A percentile compares a stretch with the other conserved stretches of the same genome.
phyloP scores from a whole-genome alignment of 1,140 invertebrate species.

The Megalonaias nervosa region DNA sequence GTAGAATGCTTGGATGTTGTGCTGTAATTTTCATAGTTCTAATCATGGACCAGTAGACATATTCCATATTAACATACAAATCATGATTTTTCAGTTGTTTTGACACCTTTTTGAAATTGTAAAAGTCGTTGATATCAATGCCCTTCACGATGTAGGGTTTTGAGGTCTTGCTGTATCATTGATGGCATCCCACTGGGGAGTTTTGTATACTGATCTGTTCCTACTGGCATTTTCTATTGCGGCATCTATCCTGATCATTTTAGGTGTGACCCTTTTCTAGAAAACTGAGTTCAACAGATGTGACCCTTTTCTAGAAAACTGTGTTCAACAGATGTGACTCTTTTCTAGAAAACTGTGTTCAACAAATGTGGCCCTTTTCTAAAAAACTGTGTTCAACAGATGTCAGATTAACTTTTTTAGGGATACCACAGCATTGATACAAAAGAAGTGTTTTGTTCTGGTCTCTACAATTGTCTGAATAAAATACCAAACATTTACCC shows the following conservation, averaged over 20 bases:
- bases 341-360: neutral
- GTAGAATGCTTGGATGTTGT: too few species aligned
- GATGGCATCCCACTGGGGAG: neutral
- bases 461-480: neutral
- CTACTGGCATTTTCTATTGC: neutral
- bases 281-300: neutral
- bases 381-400: neutral
- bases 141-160: neutral
- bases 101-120: too few species aligned
- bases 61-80: neutral
- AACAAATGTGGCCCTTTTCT: slow-evolving; percentile 2
- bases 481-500: neutral
- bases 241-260: too few species aligned
- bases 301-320: too few species aligned
- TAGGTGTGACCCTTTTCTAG: slow-evolving; percentile 4
- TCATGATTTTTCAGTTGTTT: neutral
- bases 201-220: neutral
- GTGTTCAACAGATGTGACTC: neutral
- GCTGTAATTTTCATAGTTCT: neutral
- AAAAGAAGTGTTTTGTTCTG: slow-evolving; percentile 4
- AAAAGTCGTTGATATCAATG: neutral
- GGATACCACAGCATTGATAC: slow-evolving; percentile 3
- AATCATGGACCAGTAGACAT: neutral
- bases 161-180: neutral
- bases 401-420: neutral